These are phyloP conservation scores for Champsocephalus esox DNA, from an alignment of 2,797 vertebrate genomes.

Conservation along the genomic window DNA sequence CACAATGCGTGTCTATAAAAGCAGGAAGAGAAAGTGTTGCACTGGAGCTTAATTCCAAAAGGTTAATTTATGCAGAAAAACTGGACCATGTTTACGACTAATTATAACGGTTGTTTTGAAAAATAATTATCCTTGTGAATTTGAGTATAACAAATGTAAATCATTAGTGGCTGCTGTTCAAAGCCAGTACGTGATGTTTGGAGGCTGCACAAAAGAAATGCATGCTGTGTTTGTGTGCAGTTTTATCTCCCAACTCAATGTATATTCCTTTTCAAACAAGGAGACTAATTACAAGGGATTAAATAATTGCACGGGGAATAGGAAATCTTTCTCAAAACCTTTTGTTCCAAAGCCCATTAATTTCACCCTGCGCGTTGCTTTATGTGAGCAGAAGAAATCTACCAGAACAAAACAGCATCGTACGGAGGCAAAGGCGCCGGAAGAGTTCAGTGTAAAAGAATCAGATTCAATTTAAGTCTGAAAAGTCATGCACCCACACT, in stretches of 20 bases:
- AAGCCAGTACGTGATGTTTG: constrained; percentile 57
- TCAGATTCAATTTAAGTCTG: constrained; percentile 26
- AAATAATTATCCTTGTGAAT: constrained; percentile 64
- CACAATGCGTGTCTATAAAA: constrained; percentile 50
- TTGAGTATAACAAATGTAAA: constrained; percentile 59
- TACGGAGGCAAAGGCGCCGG: constrained; percentile 16
- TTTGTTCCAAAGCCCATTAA: constrained; percentile 73
- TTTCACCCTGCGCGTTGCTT: constrained; percentile 52
- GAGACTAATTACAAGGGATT: constrained; percentile 78
- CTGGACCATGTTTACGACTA: constrained; percentile 32
- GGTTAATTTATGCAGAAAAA: constrained; percentile 57
- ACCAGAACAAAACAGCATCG: constrained; percentile 47
- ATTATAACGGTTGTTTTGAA: constrained; percentile 52
- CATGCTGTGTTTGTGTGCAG: constrained; percentile 49
- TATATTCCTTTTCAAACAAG: constrained; percentile 69
- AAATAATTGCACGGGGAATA: constrained; percentile 70
- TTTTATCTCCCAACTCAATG: constrained; percentile 57
- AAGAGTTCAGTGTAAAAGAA: constrained; percentile 21
- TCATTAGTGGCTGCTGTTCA: constrained; percentile 48
- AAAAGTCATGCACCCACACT: constrained; percentile 25
- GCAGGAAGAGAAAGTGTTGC: constrained; percentile 38
- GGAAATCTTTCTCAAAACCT: constrained; percentile 66
- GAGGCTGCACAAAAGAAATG: constrained; percentile 48
- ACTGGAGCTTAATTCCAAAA: constrained; percentile 47
- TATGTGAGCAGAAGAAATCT: constrained; percentile 52